Evolutionary conservation across 2,797 vertebrate genomes (phyloP).

Genomic region (Hoplostethus atlanticus): DNA sequence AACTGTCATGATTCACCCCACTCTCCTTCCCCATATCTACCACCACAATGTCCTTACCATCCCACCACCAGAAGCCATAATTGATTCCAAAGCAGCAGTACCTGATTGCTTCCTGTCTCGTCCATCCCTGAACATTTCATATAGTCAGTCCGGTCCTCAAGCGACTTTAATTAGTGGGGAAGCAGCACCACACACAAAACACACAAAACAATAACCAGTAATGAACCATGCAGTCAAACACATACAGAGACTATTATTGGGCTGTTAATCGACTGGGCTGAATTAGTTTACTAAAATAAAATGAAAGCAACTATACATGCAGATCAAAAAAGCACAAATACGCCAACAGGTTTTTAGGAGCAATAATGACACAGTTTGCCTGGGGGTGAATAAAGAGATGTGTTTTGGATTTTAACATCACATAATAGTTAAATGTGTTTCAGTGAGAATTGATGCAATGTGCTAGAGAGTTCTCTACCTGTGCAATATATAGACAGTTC

Average conservation of each 20-base stretch:
- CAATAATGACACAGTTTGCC: slow-evolving; percentile 41
- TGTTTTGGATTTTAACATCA: slow-evolving; percentile 27
- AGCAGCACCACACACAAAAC: slow-evolving; percentile 67
- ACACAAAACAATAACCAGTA: slow-evolving; percentile 75
- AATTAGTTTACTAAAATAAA: slow-evolving; percentile 53
- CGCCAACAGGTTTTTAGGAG: slow-evolving; percentile 39
- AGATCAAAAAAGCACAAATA: slow-evolving; percentile 29
- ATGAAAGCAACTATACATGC: slow-evolving; percentile 58
- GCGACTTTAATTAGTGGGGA: slow-evolving; percentile 87
- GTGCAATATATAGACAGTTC: slow-evolving; percentile 20
- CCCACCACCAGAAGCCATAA: slow-evolving; percentile 31
- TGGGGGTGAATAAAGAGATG: slow-evolving; percentile 35
- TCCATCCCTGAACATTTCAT: slow-evolving; percentile 90
- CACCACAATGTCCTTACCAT: slow-evolving; percentile 8
- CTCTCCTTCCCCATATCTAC: not conserved
- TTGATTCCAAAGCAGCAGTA: slow-evolving; percentile 78
- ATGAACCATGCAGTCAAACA: slow-evolving; percentile 79
- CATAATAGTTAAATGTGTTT: slow-evolving; percentile 54
- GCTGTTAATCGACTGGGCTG: slow-evolving; percentile 68
- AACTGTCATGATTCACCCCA: not conserved
- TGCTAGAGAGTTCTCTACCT: slow-evolving; percentile 2
- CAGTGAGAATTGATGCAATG: slow-evolving; percentile 26
- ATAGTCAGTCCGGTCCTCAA: slow-evolving; percentile 90
- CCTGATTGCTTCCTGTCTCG: slow-evolving; percentile 89
- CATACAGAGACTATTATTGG: slow-evolving; percentile 68